These are phyloP conservation scores for Machimus atricapillus DNA, from an alignment of 2,888 invertebrate species.

Conservation along the genomic window DNA sequence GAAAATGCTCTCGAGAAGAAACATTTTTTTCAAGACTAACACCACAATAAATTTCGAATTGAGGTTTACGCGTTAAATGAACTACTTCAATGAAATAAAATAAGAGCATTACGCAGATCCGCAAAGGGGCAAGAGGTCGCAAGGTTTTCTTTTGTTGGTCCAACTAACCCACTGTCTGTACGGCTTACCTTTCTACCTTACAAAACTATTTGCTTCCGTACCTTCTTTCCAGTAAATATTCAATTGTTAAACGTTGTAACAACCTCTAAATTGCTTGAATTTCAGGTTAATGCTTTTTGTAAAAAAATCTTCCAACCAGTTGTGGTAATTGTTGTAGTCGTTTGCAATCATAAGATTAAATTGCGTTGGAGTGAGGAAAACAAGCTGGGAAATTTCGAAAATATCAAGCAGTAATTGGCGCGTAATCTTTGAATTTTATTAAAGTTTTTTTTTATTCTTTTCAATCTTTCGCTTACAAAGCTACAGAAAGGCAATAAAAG, in stretches of 20 bases:
- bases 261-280: neutral
- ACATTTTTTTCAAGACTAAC: neutral
- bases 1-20: neutral
- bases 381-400: neutral
- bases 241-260: neutral
- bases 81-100: neutral
- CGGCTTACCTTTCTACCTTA: neutral
- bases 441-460: neutral
- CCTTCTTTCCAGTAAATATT: neutral
- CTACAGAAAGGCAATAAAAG: neutral
- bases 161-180: neutral
- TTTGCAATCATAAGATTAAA: neutral
- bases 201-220: neutral
- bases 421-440: neutral
- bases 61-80: neutral
- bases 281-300: neutral
- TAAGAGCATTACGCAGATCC: neutral
- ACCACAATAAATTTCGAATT: neutral
- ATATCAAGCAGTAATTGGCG: neutral
- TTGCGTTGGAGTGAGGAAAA: neutral
- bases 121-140: neutral
- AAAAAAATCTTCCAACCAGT: neutral
- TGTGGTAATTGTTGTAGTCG: neutral
- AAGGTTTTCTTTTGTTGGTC: neutral
- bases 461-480: neutral